Conservation (phyloP, 2,888 invertebrate genomes). For the Andrena marginata region DNA sequence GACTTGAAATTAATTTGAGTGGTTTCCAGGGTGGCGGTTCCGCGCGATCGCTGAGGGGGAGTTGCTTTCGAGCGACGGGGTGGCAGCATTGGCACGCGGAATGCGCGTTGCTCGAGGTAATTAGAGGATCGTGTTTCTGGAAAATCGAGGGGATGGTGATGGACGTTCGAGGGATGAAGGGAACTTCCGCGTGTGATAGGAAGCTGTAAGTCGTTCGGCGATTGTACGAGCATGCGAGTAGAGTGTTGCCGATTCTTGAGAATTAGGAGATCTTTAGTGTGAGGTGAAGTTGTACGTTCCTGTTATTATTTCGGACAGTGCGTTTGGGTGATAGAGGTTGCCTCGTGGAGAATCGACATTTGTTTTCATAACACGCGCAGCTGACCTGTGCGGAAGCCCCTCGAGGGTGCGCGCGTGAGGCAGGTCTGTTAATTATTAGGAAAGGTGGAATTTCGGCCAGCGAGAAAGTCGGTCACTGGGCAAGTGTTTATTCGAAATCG, state of each 20-base stretch:
- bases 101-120: background rate
- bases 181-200: too few species aligned
- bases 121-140: background rate
- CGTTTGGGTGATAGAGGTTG: background rate
- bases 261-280: background rate
- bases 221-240: background rate
- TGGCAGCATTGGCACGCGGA: background rate
- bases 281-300: background rate
- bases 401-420: background rate
- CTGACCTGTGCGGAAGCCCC: background rate
- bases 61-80: slow-evolving; percentile 1
- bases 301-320: too few species aligned
- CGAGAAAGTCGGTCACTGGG: too few species aligned
- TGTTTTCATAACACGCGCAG: background rate
- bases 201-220: too few species aligned
- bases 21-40: slow-evolving; percentile 77
- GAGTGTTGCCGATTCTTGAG: background rate
- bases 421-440: background rate
- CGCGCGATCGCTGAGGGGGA: background rate
- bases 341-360: background rate
- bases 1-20: slow-evolving; percentile 85
- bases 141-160: background rate
- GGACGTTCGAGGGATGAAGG: background rate
- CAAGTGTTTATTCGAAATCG: too few species aligned
- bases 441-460: background rate